Evolutionary conservation across 92 coral and sea anemone species (phyloP).

Genomic region (Parazoanthus darwini): DNA sequence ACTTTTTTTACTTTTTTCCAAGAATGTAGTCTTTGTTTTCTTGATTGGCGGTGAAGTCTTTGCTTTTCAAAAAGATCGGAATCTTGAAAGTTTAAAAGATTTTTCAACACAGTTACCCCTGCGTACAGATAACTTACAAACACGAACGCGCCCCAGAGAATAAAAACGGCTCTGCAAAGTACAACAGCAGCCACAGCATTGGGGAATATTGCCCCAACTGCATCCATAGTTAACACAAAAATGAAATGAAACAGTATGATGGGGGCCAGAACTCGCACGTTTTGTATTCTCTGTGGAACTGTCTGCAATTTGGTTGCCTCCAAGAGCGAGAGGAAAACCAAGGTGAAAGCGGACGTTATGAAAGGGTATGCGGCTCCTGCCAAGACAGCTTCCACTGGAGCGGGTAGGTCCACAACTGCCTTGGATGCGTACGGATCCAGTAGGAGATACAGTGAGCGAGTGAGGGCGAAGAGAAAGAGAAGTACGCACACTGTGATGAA

Average conservation of each 20-base stretch:
- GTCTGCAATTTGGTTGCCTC: conserved; percentile 28
- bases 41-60: background rate
- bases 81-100: background rate
- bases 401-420: conserved; percentile 31
- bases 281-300: conserved; percentile 24
- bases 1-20: conserved; percentile 17
- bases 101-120: conserved; percentile 18
- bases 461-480: conserved; percentile 19
- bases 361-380: conserved; percentile 23
- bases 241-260: conserved; percentile 1
- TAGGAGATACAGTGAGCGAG: conserved; percentile 29
- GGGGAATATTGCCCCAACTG: background rate
- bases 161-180: conserved; percentile 15
- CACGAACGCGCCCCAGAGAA: conserved; percentile 28
- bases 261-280: conserved; percentile 8
- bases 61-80: background rate
- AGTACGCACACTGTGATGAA: conserved; percentile 30
- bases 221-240: background rate
- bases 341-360: conserved; percentile 24
- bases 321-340: conserved; percentile 35
- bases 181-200: conserved; percentile 13
- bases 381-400: conserved; percentile 17
- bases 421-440: conserved; percentile 31
- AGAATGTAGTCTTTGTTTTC: background rate
- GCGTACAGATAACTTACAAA: conserved; percentile 30